Base-by-base conservation (phyloP, 2,113 vertebrate species). In the Oreochromis tanganicae region DNA sequence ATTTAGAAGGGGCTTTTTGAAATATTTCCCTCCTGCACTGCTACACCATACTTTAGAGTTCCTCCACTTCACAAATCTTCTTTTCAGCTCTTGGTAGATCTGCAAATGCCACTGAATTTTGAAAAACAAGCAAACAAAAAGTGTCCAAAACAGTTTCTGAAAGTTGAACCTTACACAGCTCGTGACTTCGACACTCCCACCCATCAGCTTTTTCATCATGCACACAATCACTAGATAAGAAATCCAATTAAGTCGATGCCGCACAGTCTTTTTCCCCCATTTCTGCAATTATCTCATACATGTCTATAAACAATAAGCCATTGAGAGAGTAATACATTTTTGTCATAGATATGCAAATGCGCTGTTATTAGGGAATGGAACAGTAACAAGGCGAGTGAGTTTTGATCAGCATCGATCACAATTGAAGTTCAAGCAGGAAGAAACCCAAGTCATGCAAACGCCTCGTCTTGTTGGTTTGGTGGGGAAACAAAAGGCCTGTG, bases 301-400 rank as follows among this genome's bases (percentile, higher is more conserved):
- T 88, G 91, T 91, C 88, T 87, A 89, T 83, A 94, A 96, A 95
- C 91, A 93, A 96, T 94, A 88, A 83, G 71, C 92, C 81, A 88
- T 89, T 92, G 89, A 92, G 80, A 89, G 73, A 73, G 71, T 90
- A 87, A 92, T 90, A 78, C 80, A 50, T 93, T 93, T 92, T 90
- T 87, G 82, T 91, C 87, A 95, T 89, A 92, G 87, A 94, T 94
- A 96, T 96, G 95, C 94, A 96, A 96, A 96, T 95, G 85, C 13
- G 2, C 80, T 56, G 81, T 95, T 95, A 91, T 92, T 80, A 84
- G 61, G 16, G 54, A 79, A 63, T 16, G 88, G 83, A 86, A 79
- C 21, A 6, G 79, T 82, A 80, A 88, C 78, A 83, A 85, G 85
- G 29, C 9, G 32, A 87, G 88, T 86, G 85, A 84, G 84, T 87